Evolutionary conservation across 2,113 vertebrate genomes (phyloP).

Genomic region (Platysternon megacephalum): DNA sequence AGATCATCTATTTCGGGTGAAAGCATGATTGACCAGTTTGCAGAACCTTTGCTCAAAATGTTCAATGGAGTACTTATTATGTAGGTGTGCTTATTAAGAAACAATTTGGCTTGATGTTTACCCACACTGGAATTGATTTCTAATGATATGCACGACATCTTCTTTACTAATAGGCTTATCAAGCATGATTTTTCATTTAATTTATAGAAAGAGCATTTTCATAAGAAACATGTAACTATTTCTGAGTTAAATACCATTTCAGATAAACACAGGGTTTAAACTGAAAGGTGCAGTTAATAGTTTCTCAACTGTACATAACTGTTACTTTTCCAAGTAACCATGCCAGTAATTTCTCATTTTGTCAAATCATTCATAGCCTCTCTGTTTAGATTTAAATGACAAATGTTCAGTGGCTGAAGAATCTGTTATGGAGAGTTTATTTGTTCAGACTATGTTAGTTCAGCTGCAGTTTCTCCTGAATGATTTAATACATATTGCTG

Average conservation of each 20-base stretch:
- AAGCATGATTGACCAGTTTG: slow-evolving; percentile 43
- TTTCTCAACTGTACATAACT: slow-evolving; percentile 43
- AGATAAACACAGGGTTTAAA: slow-evolving; percentile 54
- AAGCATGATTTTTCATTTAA: neutral
- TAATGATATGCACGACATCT: slow-evolving; percentile 19
- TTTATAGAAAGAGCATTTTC: slow-evolving; percentile 47
- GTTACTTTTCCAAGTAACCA: slow-evolving; percentile 34
- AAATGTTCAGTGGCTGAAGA: slow-evolving; percentile 54
- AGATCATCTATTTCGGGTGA: slow-evolving; percentile 26
- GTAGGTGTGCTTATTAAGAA: slow-evolving; percentile 29
- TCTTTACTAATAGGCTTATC: slow-evolving; percentile 39
- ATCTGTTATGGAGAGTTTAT: slow-evolving; percentile 65
- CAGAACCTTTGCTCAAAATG: neutral
- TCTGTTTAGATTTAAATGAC: slow-evolving; percentile 60
- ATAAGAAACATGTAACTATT: slow-evolving; percentile 32
- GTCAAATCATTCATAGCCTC: slow-evolving; percentile 33
- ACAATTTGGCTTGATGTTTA: slow-evolving; percentile 22
- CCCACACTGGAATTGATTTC: slow-evolving; percentile 42
- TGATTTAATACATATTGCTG: slow-evolving; percentile 69
- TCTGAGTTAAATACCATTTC: slow-evolving; percentile 36
- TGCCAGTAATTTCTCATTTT: slow-evolving; percentile 60
- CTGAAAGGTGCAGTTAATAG: slow-evolving; percentile 50
- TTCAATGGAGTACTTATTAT: slow-evolving; percentile 9
- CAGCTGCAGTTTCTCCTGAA: slow-evolving; percentile 72
- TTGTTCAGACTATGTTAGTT: slow-evolving; percentile 68